Evolutionary conservation across 2,797 vertebrate species (phyloP).

Genomic region (Mormyrus hasselquistii): DNA sequence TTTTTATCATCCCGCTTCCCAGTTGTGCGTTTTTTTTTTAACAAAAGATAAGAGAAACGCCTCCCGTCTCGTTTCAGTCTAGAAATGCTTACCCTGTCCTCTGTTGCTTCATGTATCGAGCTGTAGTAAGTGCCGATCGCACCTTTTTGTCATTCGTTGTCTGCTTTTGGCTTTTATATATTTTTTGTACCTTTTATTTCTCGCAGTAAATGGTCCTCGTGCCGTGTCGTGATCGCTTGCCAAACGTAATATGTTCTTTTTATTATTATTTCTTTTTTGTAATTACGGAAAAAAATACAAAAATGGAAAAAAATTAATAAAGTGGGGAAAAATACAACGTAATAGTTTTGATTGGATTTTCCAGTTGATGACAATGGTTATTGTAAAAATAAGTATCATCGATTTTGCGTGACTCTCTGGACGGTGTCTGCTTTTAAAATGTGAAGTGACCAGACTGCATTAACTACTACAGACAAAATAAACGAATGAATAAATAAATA

Average conservation of each 20-base stretch:
- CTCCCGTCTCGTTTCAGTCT: constrained; percentile 83
- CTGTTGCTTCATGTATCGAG: constrained; percentile 88
- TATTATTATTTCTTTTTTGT: constrained; percentile 79
- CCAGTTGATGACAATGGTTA: constrained; percentile 95
- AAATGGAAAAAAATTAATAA: constrained; percentile 56
- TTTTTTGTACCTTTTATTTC: constrained; percentile 79
- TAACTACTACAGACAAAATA: constrained; percentile 88
- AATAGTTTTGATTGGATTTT: constrained; percentile 96
- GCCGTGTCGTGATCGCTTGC: constrained; percentile 97
- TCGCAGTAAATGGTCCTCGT: constrained; percentile 90
- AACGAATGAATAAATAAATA: constrained; percentile 61
- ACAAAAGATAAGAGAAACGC: constrained; percentile 56
- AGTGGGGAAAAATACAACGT: constrained; percentile 64
- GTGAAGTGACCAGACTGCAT: constrained; percentile 98
- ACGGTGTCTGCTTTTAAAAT: constrained; percentile 97
- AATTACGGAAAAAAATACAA: constrained; percentile 76
- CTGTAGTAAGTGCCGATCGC: constrained; percentile 70
- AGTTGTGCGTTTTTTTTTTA: constrained; percentile 78
- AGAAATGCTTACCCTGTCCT: constrained; percentile 80
- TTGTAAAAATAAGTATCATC: constrained; percentile 91
- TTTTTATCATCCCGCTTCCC: constrained; percentile 90
- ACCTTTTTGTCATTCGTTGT: constrained; percentile 61
- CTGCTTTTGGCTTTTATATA: constrained; percentile 43
- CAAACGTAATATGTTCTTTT: constrained; percentile 79
- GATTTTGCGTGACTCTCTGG: constrained; percentile 90